phyloP scores from a whole-genome alignment of 1,140 invertebrate genomes.

The Nasonia giraulti region DNA sequence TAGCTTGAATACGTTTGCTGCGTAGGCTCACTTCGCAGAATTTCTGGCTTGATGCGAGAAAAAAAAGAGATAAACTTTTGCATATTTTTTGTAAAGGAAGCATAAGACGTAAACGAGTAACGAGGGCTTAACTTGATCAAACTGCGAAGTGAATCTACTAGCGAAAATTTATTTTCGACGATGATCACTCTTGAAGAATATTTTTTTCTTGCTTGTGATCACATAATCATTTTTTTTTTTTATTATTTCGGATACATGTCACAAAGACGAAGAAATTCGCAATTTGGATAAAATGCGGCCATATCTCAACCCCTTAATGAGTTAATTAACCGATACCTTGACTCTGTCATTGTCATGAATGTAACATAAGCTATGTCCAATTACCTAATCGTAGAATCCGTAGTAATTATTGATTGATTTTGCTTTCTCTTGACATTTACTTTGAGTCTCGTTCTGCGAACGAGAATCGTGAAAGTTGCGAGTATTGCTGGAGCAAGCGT shows the following conservation, averaged over 20 bases:
- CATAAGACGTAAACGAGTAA: conserved; percentile 11
- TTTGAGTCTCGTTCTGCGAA: conserved; percentile 42
- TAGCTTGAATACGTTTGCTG: conserved; percentile 25
- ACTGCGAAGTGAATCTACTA: conserved; percentile 45
- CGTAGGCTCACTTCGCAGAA: conserved; percentile 42
- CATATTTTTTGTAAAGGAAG: conserved; percentile 47
- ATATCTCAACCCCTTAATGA: conserved; percentile 60
- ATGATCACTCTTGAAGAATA: conserved; percentile 25
- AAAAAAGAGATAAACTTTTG: conserved; percentile 41
- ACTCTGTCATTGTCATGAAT: conserved; percentile 61
- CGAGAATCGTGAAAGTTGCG: conserved; percentile 22
- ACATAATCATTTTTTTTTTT: conserved; percentile 39
- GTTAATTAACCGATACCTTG: conserved; percentile 58
- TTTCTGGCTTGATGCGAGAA: conserved; percentile 51
- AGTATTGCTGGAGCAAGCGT: conserved; percentile 29
- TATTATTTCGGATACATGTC: conserved; percentile 31
- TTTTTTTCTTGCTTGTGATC: conserved; percentile 49
- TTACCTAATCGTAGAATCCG: conserved; percentile 58
- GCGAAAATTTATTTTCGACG: conserved; percentile 25
- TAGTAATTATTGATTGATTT: conserved; percentile 48
- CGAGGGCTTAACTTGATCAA: conserved; percentile 39
- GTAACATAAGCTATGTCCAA: conserved; percentile 58
- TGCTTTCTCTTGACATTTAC: conserved; percentile 40
- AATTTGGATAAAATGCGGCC: conserved; percentile 66
- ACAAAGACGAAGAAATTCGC: conserved; percentile 11